Base-by-base conservation (phyloP, 2,797 vertebrate genomes). In the Pipistrellus nathusii region DNA sequence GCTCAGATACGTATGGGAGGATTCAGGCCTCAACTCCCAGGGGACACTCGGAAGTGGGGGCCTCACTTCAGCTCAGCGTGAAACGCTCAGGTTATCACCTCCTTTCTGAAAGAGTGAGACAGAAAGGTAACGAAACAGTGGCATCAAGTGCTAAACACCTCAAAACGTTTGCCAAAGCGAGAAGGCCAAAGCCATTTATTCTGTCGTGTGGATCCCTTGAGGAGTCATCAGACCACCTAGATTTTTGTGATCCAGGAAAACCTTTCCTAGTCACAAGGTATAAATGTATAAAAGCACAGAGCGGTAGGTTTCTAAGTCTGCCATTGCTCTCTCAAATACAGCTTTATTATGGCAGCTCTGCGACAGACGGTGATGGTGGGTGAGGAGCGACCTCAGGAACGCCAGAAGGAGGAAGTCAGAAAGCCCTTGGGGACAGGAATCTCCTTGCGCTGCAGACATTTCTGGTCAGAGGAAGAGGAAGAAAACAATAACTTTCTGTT, bases 361-460 rank as follows among this genome's bases (percentile, higher is more conserved):
- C 35, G 69, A 51, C 75, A 1, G n/a, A n/a, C 0, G 62, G 73
- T 30, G 86, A 48, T 0, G 3, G 44, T 32, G 20, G 89, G n/a
- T 25, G 71, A 59, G 6, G 12, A 68, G 25, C 17, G 32, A 35
- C 64, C 30, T 99, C 98, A 99, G 44, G 98, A 98, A 82, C 98
- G 99, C 99, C 99, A 99, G 97, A 99, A 99, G 41, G 96, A 91
- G 12, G 99, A 73, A 27, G 95, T 97, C 94, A 99, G 98, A 94
- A 98, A 98, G 0, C 99, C 99, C 96, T 98, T 99, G 20, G 99
- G 99, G 1, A 98, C 92, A 12, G 98, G 98, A 94, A 99, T 98
- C 93, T 99, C 98, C 95, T 98, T 98, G 73, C 85, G 98, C 94
- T 98, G 98, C 83, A 99, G 97, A 51, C 99, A 98, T 38, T 97